Conservation (phyloP, 2,888 invertebrate species). For the Sepioteuthis lessoniana region DNA sequence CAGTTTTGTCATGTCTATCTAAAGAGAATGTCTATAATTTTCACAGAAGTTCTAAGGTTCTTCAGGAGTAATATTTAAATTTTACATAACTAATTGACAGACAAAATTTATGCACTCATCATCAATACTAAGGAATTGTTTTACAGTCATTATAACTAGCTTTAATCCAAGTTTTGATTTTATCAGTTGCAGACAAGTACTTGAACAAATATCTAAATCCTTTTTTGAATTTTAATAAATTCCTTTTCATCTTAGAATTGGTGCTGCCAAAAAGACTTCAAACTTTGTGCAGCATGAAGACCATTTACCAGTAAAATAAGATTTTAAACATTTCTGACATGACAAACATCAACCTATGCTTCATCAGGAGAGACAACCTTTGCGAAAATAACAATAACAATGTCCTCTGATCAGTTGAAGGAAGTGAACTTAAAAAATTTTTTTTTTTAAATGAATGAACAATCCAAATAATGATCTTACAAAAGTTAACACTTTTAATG, state of each 20-base stretch:
- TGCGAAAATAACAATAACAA: background rate
- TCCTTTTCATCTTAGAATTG: background rate
- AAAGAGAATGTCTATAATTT: too few species aligned
- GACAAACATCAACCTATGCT: background rate
- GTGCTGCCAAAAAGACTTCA: background rate
- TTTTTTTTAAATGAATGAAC: background rate
- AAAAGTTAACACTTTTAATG: slow-evolving; percentile 23
- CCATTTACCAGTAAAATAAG: background rate
- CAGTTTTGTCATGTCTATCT: too few species aligned
- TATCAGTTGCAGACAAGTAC: too few species aligned
- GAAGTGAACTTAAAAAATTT: background rate
- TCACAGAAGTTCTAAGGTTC: too few species aligned
- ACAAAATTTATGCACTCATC: too few species aligned
- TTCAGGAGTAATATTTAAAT: too few species aligned
- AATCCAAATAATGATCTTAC: background rate
- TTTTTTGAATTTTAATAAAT: background rate
- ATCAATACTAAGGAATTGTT: too few species aligned
- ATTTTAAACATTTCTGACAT: background rate
- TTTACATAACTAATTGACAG: too few species aligned
- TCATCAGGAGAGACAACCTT: background rate
- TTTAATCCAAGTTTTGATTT: too few species aligned
- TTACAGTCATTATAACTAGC: too few species aligned
- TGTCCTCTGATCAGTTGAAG: background rate
- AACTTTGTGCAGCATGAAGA: background rate
- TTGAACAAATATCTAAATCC: background rate